phyloP scores from a whole-genome alignment of 2,888 invertebrate genomes.

The Tigriopus californicus region DNA sequence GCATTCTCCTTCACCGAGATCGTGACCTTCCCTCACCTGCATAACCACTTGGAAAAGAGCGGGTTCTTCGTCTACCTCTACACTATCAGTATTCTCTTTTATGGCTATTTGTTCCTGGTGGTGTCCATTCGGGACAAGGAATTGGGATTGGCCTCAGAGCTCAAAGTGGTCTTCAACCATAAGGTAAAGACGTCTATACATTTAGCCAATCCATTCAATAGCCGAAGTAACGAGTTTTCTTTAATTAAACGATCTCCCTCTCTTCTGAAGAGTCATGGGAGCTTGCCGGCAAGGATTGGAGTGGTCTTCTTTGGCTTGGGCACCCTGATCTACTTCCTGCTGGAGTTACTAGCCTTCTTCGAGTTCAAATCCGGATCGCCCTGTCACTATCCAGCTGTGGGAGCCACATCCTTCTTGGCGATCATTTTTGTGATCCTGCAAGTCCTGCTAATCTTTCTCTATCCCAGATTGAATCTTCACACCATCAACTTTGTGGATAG shows the following conservation, averaged over 20 bases:
- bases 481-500: not conserved
- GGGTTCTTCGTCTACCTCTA: not conserved
- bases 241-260: no score
- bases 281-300: not conserved
- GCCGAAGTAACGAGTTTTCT: no score
- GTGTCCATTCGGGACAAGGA: no score
- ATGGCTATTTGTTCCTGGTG: no score
- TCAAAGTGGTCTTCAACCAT: no score
- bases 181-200: no score
- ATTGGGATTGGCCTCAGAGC: no score
- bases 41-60: not conserved
- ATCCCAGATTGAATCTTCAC: not conserved
- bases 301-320: not conserved
- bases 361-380: not conserved
- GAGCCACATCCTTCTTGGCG: not conserved
- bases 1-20: not conserved
- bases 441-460: not conserved
- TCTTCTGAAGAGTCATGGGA: not conserved
- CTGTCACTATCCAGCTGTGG: not conserved
- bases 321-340: not conserved
- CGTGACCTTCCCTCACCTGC: not conserved
- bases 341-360: not conserved
- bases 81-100: not conserved
- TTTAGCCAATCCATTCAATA: no score
- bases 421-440: not conserved